Evolutionary conservation across 2,113 vertebrate genomes (phyloP).

Genomic region (Lasiurus borealis): DNA sequence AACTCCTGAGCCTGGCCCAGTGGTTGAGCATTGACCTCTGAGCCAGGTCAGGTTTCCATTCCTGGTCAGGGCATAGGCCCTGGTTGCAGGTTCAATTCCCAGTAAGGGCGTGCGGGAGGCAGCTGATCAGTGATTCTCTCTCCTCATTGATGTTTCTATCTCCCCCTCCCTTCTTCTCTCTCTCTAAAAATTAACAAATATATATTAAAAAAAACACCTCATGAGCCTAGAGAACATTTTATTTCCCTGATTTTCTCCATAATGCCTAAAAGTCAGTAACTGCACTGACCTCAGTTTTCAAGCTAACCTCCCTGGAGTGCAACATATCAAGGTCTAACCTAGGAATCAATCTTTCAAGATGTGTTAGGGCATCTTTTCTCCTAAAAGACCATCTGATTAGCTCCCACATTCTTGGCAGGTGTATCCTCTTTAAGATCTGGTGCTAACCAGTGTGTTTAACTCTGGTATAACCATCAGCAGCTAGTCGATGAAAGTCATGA

Average conservation of each 20-base stretch:
- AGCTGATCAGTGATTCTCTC: too few relatives aligned
- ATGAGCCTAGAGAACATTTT: background rate
- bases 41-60: too few relatives aligned
- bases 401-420: conserved; percentile 35
- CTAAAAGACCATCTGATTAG: background rate
- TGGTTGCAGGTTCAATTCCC: too few relatives aligned
- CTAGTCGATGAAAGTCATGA: background rate
- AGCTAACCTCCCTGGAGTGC: conserved; percentile 29
- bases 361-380: conserved; percentile 31
- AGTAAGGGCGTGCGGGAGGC: too few relatives aligned
- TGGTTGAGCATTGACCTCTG: too few relatives aligned
- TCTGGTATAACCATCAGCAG: background rate
- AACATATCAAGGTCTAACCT: background rate
- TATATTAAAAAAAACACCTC: background rate
- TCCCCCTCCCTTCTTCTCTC: too few relatives aligned
- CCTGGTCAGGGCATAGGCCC: too few relatives aligned
- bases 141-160: too few relatives aligned
- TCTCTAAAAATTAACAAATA: too few relatives aligned
- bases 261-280: background rate
- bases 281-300: conserved; percentile 24
- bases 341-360: conserved; percentile 40
- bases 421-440: background rate
- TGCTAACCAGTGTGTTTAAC: background rate
- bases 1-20: too few relatives aligned
- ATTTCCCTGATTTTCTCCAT: background rate